Percentiles rank a stretch among this genome's conserved stretches.
Conservation (phyloP, 2,888 invertebrate genomes). For the Dugesia japonica region DNA sequence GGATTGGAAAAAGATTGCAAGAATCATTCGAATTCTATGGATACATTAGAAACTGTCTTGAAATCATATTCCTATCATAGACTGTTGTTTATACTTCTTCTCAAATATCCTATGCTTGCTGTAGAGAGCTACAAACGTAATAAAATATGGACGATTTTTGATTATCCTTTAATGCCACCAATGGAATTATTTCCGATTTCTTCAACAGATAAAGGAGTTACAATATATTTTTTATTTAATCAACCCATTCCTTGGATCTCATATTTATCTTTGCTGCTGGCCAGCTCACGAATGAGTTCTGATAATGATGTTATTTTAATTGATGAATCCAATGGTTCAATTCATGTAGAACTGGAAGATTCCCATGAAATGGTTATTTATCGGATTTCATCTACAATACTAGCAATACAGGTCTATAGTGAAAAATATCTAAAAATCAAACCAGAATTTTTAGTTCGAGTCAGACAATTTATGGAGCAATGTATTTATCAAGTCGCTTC, state of each 20-base stretch:
- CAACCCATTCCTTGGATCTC: neutral
- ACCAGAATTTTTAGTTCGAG: neutral
- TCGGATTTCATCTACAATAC: neutral
- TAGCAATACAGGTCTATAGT: neutral
- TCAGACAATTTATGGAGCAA: constrained; percentile 2
- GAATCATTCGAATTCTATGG: neutral
- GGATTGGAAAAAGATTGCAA: neutral
- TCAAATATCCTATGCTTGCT: neutral
- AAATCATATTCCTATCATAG: constrained; percentile 6
- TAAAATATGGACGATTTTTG: neutral
- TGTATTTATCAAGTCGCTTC: neutral
- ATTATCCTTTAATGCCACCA: neutral
- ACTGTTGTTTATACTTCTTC: neutral
- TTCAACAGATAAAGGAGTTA: neutral
- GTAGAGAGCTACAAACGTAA: neutral
- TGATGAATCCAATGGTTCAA: neutral
- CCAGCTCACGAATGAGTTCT: constrained; percentile 6
- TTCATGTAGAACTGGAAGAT: neutral
- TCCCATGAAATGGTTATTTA: neutral
- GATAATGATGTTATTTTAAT: neutral
- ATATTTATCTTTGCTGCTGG: neutral
- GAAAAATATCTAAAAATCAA: neutral
- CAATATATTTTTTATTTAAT: constrained; percentile 20
- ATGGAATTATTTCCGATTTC: neutral
- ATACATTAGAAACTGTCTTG: neutral